These are phyloP conservation scores for Phymatocera aterrima DNA, from an alignment of 2,888 invertebrate species.

Conservation along the genomic window DNA sequence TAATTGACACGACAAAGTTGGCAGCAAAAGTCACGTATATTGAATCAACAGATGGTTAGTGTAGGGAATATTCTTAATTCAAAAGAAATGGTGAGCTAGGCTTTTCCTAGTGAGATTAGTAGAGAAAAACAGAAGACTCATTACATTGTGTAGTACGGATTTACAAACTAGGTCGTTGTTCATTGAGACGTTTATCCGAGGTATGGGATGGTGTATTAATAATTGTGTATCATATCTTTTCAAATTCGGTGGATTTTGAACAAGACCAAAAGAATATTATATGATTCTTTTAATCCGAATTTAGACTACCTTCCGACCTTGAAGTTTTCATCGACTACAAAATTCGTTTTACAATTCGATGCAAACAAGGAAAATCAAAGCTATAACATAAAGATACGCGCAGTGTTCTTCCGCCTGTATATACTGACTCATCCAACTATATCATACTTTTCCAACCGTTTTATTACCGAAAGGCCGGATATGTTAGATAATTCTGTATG, in stretches of 20 bases:
- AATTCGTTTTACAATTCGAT: not conserved
- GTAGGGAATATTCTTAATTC: conserved; percentile 6
- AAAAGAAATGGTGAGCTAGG: not conserved
- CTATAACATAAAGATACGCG: conserved; percentile 20
- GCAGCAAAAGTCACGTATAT: not conserved
- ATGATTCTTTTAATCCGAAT: not conserved
- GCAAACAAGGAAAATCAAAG: conserved; percentile 1
- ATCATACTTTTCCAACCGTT: conserved; percentile 25
- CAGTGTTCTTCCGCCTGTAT: conserved; percentile 4
- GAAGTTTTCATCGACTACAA: not conserved
- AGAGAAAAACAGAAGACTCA: not conserved
- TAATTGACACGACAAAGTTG: not conserved
- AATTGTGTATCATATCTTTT: not conserved
- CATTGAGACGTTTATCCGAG: not conserved
- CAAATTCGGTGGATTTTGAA: not conserved
- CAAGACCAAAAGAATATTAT: not conserved
- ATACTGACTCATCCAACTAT: conserved; percentile 14
- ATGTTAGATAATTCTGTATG: conserved; percentile 40
- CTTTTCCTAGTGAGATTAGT: not conserved
- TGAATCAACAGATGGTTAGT: not conserved
- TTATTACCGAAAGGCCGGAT: conserved; percentile 37
- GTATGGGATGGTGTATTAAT: not conserved
- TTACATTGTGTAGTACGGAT: not conserved
- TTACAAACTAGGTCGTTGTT: conserved; percentile 5
- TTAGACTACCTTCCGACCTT: not conserved